Evolutionary conservation across 1,140 invertebrate genomes (phyloP), one percentile per base, ranked within the genome.

Genomic region (Magallana angulata): DNA sequence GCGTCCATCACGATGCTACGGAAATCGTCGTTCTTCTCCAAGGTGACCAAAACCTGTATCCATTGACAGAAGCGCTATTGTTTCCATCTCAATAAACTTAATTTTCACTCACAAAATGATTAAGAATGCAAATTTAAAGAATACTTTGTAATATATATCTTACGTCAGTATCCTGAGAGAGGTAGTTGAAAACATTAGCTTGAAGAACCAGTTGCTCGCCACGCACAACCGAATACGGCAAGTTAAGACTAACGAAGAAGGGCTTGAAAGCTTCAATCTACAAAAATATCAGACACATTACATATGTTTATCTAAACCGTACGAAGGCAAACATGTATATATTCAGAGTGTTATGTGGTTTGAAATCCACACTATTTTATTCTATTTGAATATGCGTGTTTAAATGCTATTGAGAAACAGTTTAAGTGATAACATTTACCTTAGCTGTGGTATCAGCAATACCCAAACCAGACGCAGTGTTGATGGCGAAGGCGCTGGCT

Each of bases 131-230:
- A 48, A 48, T 48, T 48, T 48, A 4, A 48, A 48, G 36, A 48
- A 48, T 48, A 48, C 3, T 48, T 48, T 48, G 5, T 48, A 48
- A 48, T 48, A 48, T 48, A 48, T 48, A 48, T 48, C 91, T 91
- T 91, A 96, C 96, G 85, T 95, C 92, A 0, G 98, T 95, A 92
- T 98, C 97, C 76, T 96, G 96, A 12, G 97, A 96, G 92, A 98
- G 95, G 91, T 99, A 98, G 95, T 99, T 99, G 94, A 98, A 98
- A 7, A 99, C 97, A 36, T 98, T 97, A 16, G 98, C 97, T 83
- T 99, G 97, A 84, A 99, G 96, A 0, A 97, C 97, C 82, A 99
- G 96, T 24, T 97, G 97, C 95, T 99, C 99, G 87, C 98, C 98
- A 81, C 97, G 96, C 87, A 98, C 97, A 1, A 99, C 96, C 0